A percentile compares a stretch with the other conserved stretches of the same genome.
These are phyloP conservation scores for Drosophila melanosoma DNA, from an alignment of 2,888 invertebrate species.

Conservation along the genomic window DNA sequence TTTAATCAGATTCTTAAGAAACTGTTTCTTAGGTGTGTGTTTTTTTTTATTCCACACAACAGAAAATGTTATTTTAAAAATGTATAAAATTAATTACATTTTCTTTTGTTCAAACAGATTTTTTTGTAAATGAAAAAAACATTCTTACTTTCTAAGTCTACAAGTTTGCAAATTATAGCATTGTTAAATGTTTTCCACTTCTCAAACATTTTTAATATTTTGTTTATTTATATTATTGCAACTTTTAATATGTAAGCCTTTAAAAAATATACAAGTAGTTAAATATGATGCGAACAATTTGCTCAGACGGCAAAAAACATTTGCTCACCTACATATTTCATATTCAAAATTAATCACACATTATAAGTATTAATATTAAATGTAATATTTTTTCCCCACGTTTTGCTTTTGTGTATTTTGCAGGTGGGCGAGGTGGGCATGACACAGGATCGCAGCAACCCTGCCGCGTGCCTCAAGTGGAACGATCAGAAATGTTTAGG, in stretches of 20 bases:
- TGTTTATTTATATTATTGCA: not conserved
- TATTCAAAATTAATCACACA: constrained; percentile 6
- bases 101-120: not conserved
- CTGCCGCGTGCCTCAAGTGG: constrained; percentile 84
- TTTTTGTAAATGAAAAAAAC: not conserved
- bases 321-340: not conserved
- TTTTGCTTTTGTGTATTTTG: constrained; percentile 29
- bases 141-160: not conserved
- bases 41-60: not conserved
- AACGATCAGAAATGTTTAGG: constrained; percentile 85
- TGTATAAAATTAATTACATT: not conserved
- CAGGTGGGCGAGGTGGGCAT: constrained; percentile 84
- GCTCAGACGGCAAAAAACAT: constrained; percentile 1
- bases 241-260: not conserved
- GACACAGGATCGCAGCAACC: constrained; percentile 82
- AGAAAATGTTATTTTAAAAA: not conserved
- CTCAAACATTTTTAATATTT: not conserved
- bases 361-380: not conserved
- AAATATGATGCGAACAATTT: not conserved
- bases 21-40: not conserved
- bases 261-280: not conserved
- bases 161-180: not conserved
- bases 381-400: not conserved
- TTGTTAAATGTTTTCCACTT: not conserved
- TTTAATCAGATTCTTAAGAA: not conserved